Percentiles rank a stretch among this genome's conserved stretches.
These are phyloP conservation scores for Eupithecia subumbrata DNA, from an alignment of 2,888 invertebrate species.

Conservation along the genomic window DNA sequence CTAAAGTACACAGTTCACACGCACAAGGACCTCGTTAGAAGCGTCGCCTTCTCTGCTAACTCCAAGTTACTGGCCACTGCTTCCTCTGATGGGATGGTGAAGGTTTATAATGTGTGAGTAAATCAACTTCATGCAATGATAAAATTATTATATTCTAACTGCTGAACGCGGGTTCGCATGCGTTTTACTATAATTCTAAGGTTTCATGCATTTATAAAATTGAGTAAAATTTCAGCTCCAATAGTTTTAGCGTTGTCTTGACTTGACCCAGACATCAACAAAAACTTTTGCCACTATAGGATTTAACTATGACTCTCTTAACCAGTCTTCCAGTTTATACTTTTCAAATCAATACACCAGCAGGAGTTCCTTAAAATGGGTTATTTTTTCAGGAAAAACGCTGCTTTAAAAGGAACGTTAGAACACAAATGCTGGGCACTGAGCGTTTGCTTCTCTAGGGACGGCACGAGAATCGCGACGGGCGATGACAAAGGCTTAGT, in stretches of 20 bases:
- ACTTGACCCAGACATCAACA: not conserved
- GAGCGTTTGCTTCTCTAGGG: conserved; percentile 93
- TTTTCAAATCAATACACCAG: not conserved
- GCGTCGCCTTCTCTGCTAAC: conserved; percentile 96
- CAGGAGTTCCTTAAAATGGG: not conserved
- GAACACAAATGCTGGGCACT: conserved; percentile 97
- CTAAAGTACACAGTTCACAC: conserved; percentile 95
- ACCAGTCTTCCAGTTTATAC: not conserved
- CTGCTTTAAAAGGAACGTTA: conserved; percentile 91
- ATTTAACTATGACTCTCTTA: too few species aligned
- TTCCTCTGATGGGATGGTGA: conserved; percentile 97
- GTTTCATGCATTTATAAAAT: not conserved
- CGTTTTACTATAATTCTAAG: not conserved
- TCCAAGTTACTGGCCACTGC: conserved; percentile 94
- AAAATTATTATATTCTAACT: not conserved
- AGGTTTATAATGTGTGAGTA: conserved; percentile 96
- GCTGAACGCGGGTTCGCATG: not conserved
- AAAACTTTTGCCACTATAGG: not conserved
- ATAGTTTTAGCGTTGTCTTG: not conserved
- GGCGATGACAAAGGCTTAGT: conserved; percentile 90
- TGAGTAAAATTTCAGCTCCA: not conserved
- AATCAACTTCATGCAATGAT: not conserved
- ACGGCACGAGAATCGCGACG: conserved; percentile 94
- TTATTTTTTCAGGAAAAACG: conserved; percentile 88
- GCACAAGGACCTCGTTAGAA: conserved; percentile 95